Conservation (phyloP, 2,888 invertebrate species). For the Leptogaster cylindrica region DNA sequence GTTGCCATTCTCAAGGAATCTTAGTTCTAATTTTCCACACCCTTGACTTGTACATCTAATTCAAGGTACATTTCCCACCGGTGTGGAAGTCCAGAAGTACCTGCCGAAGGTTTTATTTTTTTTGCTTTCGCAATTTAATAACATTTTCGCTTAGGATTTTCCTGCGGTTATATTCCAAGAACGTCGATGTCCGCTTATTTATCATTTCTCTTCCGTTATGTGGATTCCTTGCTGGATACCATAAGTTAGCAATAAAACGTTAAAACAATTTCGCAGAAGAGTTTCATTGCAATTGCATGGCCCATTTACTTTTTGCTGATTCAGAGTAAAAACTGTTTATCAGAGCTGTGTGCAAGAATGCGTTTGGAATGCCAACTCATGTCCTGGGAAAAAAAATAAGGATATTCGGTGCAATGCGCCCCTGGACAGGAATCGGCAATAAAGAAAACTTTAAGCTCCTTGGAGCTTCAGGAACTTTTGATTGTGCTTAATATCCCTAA, state of each 20-base stretch:
- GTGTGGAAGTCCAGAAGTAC: too few species aligned
- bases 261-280: constrained; percentile 30
- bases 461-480: constrained; percentile 25
- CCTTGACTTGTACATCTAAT: too few species aligned
- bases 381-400: background rate
- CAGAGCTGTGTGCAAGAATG: constrained; percentile 26
- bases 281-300: constrained; percentile 31
- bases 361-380: constrained; percentile 27
- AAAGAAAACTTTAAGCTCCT: constrained; percentile 31
- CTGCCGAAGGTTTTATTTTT: too few species aligned
- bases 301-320: constrained; percentile 32
- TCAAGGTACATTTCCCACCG: too few species aligned
- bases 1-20: too few species aligned
- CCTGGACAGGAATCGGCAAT: constrained; percentile 19
- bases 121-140: too few species aligned
- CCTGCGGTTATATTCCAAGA: too few species aligned
- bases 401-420: constrained; percentile 6
- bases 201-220: background rate
- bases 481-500: constrained; percentile 20
- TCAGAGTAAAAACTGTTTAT: constrained; percentile 31
- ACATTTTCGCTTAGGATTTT: too few species aligned
- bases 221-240: background rate
- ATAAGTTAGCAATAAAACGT: constrained; percentile 23
- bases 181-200: background rate
- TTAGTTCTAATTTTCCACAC: too few species aligned